phyloP scores from a whole-genome alignment of 2,113 vertebrate species.

The Mesembrinibis cayennensis region DNA sequence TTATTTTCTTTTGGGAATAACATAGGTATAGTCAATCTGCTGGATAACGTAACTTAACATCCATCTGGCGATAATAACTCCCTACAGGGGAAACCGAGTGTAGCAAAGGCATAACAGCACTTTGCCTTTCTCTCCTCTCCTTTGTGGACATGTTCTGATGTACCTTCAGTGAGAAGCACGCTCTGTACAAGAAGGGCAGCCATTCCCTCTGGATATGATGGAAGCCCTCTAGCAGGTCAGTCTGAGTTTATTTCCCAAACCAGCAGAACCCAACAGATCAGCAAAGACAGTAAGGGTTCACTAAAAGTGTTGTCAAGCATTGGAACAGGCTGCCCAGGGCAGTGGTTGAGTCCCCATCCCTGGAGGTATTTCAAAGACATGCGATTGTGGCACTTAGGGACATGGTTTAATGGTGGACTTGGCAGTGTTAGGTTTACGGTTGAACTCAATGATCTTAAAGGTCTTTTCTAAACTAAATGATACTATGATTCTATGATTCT shows the following conservation, averaged over 20 bases:
- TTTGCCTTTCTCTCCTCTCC: background rate
- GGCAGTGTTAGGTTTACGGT: rapidly evolving
- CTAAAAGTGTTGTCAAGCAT: background rate
- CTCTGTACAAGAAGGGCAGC: background rate
- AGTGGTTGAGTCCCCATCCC: background rate
- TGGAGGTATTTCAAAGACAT: background rate
- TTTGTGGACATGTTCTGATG: too few species aligned
- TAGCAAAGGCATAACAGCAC: background rate
- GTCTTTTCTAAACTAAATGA: background rate
- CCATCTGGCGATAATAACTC: background rate
- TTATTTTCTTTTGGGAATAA: background rate
- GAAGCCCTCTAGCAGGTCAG: background rate
- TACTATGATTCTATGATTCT: background rate
- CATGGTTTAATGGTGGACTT: background rate
- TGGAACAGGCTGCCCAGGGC: background rate
- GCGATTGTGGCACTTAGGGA: rapidly evolving
- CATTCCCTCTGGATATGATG: background rate
- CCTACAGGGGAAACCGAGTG: background rate
- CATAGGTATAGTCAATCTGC: background rate
- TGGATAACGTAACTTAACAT: background rate
- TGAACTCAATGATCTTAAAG: background rate
- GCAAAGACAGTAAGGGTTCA: background rate
- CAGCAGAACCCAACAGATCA: background rate
- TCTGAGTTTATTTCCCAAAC: background rate
- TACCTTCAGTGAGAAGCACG: background rate